A percentile compares a stretch with the other conserved stretches of the same genome.
phyloP scores from a whole-genome alignment of 1,140 invertebrate genomes.

The Heterodera carotae region DNA sequence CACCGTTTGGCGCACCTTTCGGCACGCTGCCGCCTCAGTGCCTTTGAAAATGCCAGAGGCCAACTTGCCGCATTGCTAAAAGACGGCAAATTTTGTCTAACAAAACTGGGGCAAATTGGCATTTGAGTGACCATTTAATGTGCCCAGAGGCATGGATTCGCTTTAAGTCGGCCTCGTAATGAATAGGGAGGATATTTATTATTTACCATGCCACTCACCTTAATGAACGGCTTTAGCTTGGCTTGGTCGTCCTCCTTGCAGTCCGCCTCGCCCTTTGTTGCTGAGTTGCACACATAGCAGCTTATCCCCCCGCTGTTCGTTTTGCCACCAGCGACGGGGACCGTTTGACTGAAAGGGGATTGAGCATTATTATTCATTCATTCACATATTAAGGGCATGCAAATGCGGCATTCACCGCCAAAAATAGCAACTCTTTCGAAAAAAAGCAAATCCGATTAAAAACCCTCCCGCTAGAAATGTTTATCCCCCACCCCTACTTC shows the following conservation, averaged over 20 bases:
- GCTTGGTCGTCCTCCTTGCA: slow-evolving; percentile 35
- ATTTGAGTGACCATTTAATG: too few relatives aligned
- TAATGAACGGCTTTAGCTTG: slow-evolving; percentile 43
- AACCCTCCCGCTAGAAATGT: too few relatives aligned
- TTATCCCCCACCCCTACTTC: too few relatives aligned
- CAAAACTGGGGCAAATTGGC: slow-evolving; percentile 23
- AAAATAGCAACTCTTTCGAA: too few relatives aligned
- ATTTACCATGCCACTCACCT: too few relatives aligned
- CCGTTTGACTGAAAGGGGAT: neutral
- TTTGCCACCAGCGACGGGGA: neutral
- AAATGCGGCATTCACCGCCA: too few relatives aligned
- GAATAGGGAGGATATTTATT: too few relatives aligned
- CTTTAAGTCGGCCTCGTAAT: too few relatives aligned
- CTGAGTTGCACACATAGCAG: slow-evolving; percentile 53
- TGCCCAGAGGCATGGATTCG: slow-evolving; percentile 23
- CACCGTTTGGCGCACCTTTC: slow-evolving; percentile 43
- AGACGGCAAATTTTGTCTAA: too few relatives aligned
- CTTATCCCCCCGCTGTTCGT: slow-evolving; percentile 21
- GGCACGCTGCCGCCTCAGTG: slow-evolving; percentile 37
- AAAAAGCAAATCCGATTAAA: too few relatives aligned
- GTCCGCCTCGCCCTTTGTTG: slow-evolving; percentile 37
- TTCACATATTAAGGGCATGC: neutral
- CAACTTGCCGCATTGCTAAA: slow-evolving; percentile 39
- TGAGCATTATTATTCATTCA: too few relatives aligned
- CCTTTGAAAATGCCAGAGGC: slow-evolving; percentile 41